phyloP scores from a whole-genome alignment of 2,113 vertebrate genomes.

The Gavialis gangeticus region DNA sequence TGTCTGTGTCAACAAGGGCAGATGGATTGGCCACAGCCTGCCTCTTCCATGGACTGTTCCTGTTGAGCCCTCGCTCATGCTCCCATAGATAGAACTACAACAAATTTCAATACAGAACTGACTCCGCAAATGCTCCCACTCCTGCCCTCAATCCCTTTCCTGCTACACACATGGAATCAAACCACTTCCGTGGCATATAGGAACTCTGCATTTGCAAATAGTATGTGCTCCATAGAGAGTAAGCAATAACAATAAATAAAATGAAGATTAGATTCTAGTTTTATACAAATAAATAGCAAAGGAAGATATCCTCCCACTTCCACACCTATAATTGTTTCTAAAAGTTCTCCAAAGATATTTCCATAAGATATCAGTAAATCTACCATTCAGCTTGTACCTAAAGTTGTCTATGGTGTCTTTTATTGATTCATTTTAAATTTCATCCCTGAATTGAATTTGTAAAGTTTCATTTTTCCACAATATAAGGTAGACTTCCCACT shows the following conservation, averaged over 20 bases:
- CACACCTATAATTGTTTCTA: accelerated
- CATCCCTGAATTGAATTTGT: not conserved
- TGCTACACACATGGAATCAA: not conserved
- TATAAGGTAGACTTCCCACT: not conserved
- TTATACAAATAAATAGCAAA: not conserved
- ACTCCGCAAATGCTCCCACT: not conserved
- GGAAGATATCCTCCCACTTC: not conserved
- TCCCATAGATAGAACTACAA: not conserved
- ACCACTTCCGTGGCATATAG: not conserved
- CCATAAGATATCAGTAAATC: not conserved
- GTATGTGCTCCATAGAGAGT: not conserved
- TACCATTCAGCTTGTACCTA: too few relatives aligned
- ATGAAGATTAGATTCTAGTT: not conserved
- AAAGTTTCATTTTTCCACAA: not conserved
- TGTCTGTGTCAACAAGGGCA: not conserved
- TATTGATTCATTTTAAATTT: too few relatives aligned
- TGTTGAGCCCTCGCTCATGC: not conserved
- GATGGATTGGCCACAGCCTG: not conserved
- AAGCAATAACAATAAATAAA: not conserved
- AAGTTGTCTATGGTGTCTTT: too few relatives aligned
- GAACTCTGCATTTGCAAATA: not conserved
- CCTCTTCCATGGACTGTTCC: not conserved
- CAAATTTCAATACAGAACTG: not conserved
- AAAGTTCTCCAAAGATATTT: not conserved
- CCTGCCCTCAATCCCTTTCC: not conserved